A percentile compares a stretch with the other conserved stretches of the same genome.
Conservation (phyloP, 30 jellyfish, hydroid and myxozoan genomes). For the Calvadosia cruxmelitensis region DNA sequence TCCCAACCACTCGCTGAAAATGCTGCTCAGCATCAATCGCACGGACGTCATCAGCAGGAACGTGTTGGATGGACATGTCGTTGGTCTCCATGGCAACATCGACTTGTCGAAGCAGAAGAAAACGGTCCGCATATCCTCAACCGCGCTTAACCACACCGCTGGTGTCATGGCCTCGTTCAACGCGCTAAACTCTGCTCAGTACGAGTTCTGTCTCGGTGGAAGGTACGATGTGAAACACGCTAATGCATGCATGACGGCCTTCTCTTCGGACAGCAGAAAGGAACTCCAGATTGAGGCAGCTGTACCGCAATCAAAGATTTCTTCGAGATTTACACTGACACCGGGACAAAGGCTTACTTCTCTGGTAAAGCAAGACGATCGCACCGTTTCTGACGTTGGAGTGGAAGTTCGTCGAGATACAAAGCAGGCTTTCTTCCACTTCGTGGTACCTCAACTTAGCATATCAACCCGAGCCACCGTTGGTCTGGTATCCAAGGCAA, state of each 20-base stretch:
- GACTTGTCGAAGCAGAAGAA: not conserved
- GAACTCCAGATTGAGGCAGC: no score
- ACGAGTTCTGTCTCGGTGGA: not conserved
- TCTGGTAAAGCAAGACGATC: not conserved
- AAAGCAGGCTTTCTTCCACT: not conserved
- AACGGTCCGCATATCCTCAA: not conserved
- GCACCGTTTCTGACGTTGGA: not conserved
- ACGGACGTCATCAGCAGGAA: not conserved
- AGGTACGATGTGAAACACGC: not conserved
- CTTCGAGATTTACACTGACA: not conserved
- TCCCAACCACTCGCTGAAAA: not conserved
- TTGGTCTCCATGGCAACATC: constrained; percentile 1
- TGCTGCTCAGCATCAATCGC: not conserved
- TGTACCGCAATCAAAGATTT: not conserved
- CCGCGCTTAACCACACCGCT: not conserved
- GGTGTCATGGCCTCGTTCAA: not conserved
- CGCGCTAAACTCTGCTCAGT: not conserved
- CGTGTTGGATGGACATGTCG: not conserved
- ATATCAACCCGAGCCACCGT: not conserved
- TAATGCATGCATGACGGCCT: not conserved
- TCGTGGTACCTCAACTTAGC: not conserved
- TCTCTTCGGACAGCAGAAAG: not conserved
- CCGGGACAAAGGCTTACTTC: not conserved
- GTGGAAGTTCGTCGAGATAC: not conserved
- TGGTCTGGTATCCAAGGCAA: not conserved